Evolutionary conservation across 2,113 vertebrate species (phyloP).

Genomic region (Hypocryptadius cinnamomeus): DNA sequence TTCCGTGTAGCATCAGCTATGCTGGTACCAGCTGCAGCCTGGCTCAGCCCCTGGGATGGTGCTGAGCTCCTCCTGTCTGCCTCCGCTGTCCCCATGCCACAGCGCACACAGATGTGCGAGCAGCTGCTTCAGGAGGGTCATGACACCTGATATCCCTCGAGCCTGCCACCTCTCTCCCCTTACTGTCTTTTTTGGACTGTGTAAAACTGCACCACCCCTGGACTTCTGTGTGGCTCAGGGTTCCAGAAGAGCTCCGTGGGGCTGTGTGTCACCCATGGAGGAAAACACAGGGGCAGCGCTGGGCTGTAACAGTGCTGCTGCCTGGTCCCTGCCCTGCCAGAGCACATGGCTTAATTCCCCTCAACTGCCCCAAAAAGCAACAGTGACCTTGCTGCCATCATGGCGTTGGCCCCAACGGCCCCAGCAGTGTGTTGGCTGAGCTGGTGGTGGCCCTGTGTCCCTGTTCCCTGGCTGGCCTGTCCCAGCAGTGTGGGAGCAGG

Average conservation of each 20-base stretch:
- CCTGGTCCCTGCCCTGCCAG: not conserved
- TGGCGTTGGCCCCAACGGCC: not conserved
- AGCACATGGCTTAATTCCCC: not conserved
- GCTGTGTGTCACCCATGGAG: not conserved
- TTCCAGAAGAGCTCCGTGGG: not conserved
- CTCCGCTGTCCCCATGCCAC: not conserved
- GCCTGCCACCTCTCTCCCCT: not conserved
- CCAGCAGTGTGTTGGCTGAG: not conserved
- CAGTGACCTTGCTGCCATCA: rapidly evolving
- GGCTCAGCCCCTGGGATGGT: not conserved
- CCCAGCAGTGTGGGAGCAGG: not conserved
- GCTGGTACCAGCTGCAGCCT: not conserved
- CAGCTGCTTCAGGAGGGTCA: not conserved
- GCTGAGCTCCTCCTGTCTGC: not conserved
- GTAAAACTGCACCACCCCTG: not conserved
- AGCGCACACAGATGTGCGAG: not conserved
- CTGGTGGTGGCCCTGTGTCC: not conserved
- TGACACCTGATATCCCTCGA: not conserved
- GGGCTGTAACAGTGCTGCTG: not conserved
- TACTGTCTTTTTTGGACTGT: not conserved
- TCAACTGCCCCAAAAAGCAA: not conserved
- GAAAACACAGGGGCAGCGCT: not conserved
- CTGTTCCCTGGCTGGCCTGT: not conserved
- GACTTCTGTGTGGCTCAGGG: not conserved
- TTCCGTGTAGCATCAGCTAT: not conserved